phyloP scores from a whole-genome alignment of 35 echinoderm and acorn worm species.

The Diadema setosum region DNA sequence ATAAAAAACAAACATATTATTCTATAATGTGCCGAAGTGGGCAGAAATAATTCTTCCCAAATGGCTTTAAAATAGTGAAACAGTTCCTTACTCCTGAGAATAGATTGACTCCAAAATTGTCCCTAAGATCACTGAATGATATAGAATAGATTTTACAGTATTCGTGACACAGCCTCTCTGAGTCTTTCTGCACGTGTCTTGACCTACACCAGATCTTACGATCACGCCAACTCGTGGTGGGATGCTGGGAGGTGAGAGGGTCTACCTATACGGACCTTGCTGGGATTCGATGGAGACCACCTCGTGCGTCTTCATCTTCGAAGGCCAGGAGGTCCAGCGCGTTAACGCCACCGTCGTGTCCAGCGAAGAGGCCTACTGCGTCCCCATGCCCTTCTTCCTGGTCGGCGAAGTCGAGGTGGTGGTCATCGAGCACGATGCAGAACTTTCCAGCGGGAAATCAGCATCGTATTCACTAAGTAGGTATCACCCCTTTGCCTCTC shows the following conservation, averaged over 20 bases:
- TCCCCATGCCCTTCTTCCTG: slow-evolving; percentile 60
- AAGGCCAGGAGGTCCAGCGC: background rate
- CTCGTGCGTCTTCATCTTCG: slow-evolving; percentile 14
- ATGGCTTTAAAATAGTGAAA: too few relatives aligned
- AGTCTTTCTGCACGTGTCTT: too few relatives aligned
- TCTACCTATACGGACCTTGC: slow-evolving; percentile 36
- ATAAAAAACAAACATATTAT: too few relatives aligned
- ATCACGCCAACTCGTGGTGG: slow-evolving; percentile 10
- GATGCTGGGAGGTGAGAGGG: slow-evolving; percentile 50
- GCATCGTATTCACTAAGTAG: background rate
- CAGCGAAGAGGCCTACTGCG: slow-evolving; percentile 32
- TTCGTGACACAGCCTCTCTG: too few relatives aligned
- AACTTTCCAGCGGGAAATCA: background rate
- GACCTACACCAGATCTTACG: background rate
- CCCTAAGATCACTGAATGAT: too few relatives aligned
- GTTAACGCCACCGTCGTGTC: slow-evolving; percentile 3
- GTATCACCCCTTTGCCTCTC: too few relatives aligned
- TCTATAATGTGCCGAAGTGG: too few relatives aligned
- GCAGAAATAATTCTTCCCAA: too few relatives aligned
- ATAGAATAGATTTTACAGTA: too few relatives aligned
- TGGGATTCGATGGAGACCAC: background rate
- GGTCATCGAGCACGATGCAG: background rate
- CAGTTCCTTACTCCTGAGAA: too few relatives aligned
- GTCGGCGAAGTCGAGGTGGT: slow-evolving; percentile 23
- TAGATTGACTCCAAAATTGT: too few relatives aligned